Conservation (phyloP, 1,140 invertebrate genomes). For the Bradysia coprophila region DNA sequence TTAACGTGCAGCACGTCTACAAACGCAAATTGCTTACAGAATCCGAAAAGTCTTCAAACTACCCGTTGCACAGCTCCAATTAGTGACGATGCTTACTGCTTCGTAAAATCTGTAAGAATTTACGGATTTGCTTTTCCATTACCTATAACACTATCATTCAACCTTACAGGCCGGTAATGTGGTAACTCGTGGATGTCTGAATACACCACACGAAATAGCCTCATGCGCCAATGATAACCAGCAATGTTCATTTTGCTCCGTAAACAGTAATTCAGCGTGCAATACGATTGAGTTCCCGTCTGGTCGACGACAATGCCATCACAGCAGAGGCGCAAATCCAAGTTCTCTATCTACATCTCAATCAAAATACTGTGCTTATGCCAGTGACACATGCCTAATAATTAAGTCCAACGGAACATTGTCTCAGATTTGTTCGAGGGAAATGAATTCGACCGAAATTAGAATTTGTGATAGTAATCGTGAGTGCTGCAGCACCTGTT, state of each 20-base stretch:
- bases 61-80: not conserved
- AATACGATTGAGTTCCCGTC: not conserved
- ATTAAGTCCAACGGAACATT: not conserved
- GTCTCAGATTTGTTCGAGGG: not conserved
- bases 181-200: not conserved
- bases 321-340: not conserved
- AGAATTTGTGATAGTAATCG: not conserved
- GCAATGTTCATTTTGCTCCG: not conserved
- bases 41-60: not conserved
- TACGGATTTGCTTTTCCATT: not conserved
- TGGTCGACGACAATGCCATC: not conserved
- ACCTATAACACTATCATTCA: not conserved
- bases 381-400: not conserved
- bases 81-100: not conserved
- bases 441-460: not conserved
- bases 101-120: not conserved
- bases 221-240: not conserved
- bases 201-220: not conserved
- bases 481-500: not conserved
- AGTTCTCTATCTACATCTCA: not conserved
- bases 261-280: not conserved
- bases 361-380: not conserved
- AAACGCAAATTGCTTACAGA: not conserved
- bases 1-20: not conserved
- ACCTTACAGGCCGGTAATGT: not conserved